Evolutionary conservation across 2,888 invertebrate genomes (phyloP), one percentile per base, ranked within the genome.

Genomic region (Hetaerina titia): DNA sequence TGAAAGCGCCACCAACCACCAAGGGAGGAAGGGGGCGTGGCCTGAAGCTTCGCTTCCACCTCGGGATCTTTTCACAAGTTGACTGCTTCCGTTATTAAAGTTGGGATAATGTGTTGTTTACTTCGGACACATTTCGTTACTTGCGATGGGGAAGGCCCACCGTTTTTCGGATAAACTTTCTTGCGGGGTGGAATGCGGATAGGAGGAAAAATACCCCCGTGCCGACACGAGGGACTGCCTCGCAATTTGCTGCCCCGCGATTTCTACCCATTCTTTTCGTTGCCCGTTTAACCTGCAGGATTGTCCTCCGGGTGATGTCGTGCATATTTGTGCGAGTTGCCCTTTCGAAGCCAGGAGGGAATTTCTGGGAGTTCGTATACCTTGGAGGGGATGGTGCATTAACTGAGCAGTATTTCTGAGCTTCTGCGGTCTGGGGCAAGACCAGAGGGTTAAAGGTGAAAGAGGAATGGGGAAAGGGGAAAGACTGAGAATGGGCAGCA

Each of bases 151-250:
- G 69, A 22, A 69, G 22, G 69, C 13, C 45, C 45, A 45, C 81
- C 81, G n/a, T 81, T 81, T 81, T 81, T 81, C 25, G 31, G 81
- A 81, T 81, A 81, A 81, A 81, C 81, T 81, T 81, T 81, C 31
- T 5, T 81, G 11, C 31, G 15, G 31, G 17, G 81, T 4, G 81
- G 69, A 81, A 81, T 81, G 81, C 81, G 81, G 81, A 81, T 81
- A 31, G 81, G 11, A 4, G 81, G 81, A 31, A 31, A 81, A 81
- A 81, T 31, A 81, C 81, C 81, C 8, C 81, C 2, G 81, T n/a
- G 81, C 7, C 31, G 81, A 22, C 45, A 69, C 69, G 13, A 5
- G 11, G 60, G 13, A 60, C 60, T 7, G 69, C 13, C 81, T 31
- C 31, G 25, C 19, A 81, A 81, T 81, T 81, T 31, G 31, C 25